Evolutionary conservation across 2,113 vertebrate species (phyloP).

Genomic region (Stegastes partitus): DNA sequence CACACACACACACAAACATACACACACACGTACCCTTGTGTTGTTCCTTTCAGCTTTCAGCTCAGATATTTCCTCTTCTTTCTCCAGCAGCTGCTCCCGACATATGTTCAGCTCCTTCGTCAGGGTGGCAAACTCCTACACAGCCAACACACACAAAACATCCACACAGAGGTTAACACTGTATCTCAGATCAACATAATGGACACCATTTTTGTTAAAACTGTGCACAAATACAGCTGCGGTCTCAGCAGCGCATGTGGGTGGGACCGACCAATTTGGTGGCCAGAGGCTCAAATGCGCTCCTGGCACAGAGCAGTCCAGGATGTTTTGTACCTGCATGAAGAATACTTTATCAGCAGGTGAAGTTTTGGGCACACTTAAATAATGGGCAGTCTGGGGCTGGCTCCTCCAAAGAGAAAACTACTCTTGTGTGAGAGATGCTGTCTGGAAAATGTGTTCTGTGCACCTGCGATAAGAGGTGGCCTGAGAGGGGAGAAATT

Average conservation of each 20-base stretch:
- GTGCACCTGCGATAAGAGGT: slow-evolving; percentile 39
- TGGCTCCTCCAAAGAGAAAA: slow-evolving; percentile 8
- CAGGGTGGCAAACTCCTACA: slow-evolving; percentile 96
- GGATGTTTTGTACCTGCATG: background rate
- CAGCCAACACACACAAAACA: slow-evolving; percentile 54
- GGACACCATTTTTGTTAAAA: background rate
- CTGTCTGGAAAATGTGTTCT: slow-evolving; percentile 30
- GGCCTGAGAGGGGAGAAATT: slow-evolving; percentile 16
- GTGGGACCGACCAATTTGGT: slow-evolving; percentile 6
- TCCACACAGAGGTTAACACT: slow-evolving; percentile 45
- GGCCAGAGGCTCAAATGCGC: slow-evolving; percentile 16
- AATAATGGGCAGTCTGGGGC: slow-evolving; percentile 27
- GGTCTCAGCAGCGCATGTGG: background rate
- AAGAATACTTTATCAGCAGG: slow-evolving; percentile 29
- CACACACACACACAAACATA: slow-evolving; percentile 25
- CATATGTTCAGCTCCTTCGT: slow-evolving; percentile 96
- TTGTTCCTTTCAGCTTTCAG: slow-evolving; percentile 98
- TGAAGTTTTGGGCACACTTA: slow-evolving; percentile 24
- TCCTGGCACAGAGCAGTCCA: background rate
- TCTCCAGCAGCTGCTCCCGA: slow-evolving; percentile 96
- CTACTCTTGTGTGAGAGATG: slow-evolving; percentile 16
- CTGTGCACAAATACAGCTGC: background rate
- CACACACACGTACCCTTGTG: slow-evolving; percentile 88
- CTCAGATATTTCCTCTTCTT: slow-evolving; percentile 97
- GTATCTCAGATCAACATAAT: slow-evolving; percentile 23